Base-by-base conservation (phyloP, 2,888 invertebrate genomes). In the Archips crataeganus region DNA sequence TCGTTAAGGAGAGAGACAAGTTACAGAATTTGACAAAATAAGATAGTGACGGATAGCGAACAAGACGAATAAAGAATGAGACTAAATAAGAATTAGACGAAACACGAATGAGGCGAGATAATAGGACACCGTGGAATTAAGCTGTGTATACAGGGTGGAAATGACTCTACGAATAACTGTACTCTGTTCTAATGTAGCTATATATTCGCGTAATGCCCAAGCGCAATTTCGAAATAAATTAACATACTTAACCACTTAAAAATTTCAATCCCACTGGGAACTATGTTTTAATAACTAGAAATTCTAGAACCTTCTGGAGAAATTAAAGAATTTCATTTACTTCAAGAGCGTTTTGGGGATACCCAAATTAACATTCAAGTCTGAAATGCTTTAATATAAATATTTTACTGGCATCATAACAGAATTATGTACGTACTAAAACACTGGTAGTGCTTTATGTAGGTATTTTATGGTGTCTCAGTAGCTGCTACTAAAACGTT, bases 301-400 rank as follows among this genome's bases (percentile, higher is more conserved):
- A 10, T 32, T 32, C 57, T 57, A 57, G 11, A 57, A 32, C 32
- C 11, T 32, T 11, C 11, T 57, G 11, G 10, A 32, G 32, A 57
- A 57, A 57, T 54, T 54, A 54, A 57, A 57, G 32, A 57, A 57
- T 57, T 57, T 57, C 23, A 57, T 57, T 57, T 11, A 32, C 3
- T 2, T 13, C 57, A 32, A 10, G 57, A 32, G 57, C 11, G 57
- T 32, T 57, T n/a, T 57, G 23, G 57, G 57, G 23, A 34, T 32
- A 32, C 32, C 57, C 57, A 57, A 32, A 57, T 57, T 57, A 57
- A 32, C 32, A 57, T 32, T 57, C 32, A 32, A 32, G 57, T 57
- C 57, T 57, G 57, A 32, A 57, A 57, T 57, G 57, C n/a, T 32
- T 11, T 57, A 32, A 57, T 57, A 57, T 23, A 32, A 57, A 57